Conservation (phyloP, 1,140 invertebrate genomes). For the Geopemphigus sp. region DNA sequence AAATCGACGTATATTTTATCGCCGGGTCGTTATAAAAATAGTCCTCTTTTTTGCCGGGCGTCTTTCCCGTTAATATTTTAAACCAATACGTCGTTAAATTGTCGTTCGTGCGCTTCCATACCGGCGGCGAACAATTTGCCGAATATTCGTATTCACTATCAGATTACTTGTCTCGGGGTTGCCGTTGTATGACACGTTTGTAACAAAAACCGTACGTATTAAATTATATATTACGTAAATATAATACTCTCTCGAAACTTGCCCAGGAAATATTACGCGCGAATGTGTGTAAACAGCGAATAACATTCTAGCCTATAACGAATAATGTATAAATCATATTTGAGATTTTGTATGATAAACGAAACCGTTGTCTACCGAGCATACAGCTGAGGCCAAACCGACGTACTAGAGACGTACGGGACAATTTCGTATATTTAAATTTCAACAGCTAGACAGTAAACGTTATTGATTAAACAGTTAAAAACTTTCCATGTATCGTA, state of each 20-base stretch:
- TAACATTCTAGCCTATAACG: neutral
- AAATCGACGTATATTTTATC: too few relatives aligned
- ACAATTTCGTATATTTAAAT: constrained; percentile 4
- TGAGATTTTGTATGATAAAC: constrained; percentile 12
- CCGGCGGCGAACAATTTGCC: too few relatives aligned
- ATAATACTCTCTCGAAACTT: neutral
- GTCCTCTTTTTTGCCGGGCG: too few relatives aligned
- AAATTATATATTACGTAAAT: neutral
- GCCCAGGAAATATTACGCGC: neutral
- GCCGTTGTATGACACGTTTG: neutral
- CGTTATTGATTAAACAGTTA: constrained; percentile 31
- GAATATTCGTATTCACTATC: too few relatives aligned
- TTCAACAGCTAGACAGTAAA: constrained; percentile 6
- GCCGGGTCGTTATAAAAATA: too few relatives aligned
- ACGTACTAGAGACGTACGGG: neutral
- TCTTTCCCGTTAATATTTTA: too few relatives aligned
- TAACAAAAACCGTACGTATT: neutral
- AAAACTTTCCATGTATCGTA: constrained; percentile 12
- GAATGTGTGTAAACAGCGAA: neutral
- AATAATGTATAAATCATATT: neutral
- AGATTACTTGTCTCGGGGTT: too few relatives aligned
- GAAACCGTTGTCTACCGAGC: too few relatives aligned
- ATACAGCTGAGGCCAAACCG: neutral
- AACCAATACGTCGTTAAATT: too few relatives aligned
- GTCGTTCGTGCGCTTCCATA: too few relatives aligned